Evolutionary conservation across 2,797 vertebrate species (phyloP), one percentile per base, ranked within the genome.

Genomic region (Pterois miles): DNA sequence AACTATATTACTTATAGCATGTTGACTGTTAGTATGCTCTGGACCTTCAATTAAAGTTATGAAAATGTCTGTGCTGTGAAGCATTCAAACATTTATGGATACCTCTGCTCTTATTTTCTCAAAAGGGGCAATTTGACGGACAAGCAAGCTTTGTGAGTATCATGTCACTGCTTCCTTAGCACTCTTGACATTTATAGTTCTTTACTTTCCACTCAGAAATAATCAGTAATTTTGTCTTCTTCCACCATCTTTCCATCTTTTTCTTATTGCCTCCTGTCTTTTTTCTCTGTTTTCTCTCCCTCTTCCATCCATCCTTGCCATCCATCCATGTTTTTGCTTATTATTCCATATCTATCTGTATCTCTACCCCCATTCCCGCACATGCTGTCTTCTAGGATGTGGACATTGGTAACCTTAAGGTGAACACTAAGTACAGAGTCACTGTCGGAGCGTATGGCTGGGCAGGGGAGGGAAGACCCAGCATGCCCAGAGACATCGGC

Each of bases 391-490:
- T 59, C 8, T 27, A 99, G 98, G 97, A 98, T 38, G 94, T 98
- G 70, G 91, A 96, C 33, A 95, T 99, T 0, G 92, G 94, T 8
- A 93, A 94, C 72, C 93, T 99, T 75, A 97, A 96, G 80, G 95
- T 97, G 50, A 97, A 95, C 79, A 95, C 96, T 0, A 95, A 92
- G 2, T 98, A 98, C 83, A 94, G 93, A 0, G 96, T 99, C 13
- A 97, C 96, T 0, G 90, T 99, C 9, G 97, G 96, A 57, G 97
- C 98, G 0, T 97, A 97, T 1, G 92, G 96, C 66, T 96, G 95
- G 96, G 94, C 95, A 0, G 96, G 96, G 43, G 97, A 97, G 72
- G 97, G 98, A 11, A 90, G 95, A 76, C 95, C 96, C 66, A 99
- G 97, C 90, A 95, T 96, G 94, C 96, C 97, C 64, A 95, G 91